These are phyloP conservation scores for Cheilosia vernalis DNA, from an alignment of 2,888 invertebrate species.

Conservation along the genomic window DNA sequence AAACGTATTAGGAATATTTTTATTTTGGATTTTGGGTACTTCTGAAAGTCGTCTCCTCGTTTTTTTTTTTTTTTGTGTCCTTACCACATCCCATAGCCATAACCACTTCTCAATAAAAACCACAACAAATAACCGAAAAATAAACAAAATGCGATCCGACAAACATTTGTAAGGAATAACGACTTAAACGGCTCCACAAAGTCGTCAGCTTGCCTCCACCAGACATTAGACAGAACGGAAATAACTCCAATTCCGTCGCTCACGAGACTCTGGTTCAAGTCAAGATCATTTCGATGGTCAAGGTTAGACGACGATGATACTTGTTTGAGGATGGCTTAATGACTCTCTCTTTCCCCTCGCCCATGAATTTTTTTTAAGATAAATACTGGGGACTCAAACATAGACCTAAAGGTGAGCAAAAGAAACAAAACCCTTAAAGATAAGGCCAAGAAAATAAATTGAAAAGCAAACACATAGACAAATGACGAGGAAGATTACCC, in stretches of 20 bases:
- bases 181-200: conserved; percentile 64
- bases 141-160: not conserved
- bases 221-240: conserved; percentile 60
- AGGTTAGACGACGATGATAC: conserved; percentile 44
- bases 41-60: too few relatives aligned
- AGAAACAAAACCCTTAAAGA: conserved; percentile 18
- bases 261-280: not conserved
- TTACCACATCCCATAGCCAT: not conserved
- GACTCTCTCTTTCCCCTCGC: not conserved
- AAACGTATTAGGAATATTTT: conserved; percentile 7
- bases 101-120: conserved; percentile 40
- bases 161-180: conserved; percentile 21
- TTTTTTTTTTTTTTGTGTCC: not conserved
- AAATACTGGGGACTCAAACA: not conserved
- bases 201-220: conserved; percentile 36
- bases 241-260: conserved; percentile 59
- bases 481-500: conserved; percentile 39
- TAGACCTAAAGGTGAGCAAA: conserved; percentile 34
- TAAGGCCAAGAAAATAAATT: conserved; percentile 11
- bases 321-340: conserved; percentile 14
- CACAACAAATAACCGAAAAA: conserved; percentile 30
- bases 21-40: too few relatives aligned
- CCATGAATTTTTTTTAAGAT: not conserved
- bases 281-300: conserved; percentile 57
- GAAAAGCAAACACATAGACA: conserved; percentile 59